Conservation (phyloP, 2,888 invertebrate species). For the Dynastes hyllus region DNA sequence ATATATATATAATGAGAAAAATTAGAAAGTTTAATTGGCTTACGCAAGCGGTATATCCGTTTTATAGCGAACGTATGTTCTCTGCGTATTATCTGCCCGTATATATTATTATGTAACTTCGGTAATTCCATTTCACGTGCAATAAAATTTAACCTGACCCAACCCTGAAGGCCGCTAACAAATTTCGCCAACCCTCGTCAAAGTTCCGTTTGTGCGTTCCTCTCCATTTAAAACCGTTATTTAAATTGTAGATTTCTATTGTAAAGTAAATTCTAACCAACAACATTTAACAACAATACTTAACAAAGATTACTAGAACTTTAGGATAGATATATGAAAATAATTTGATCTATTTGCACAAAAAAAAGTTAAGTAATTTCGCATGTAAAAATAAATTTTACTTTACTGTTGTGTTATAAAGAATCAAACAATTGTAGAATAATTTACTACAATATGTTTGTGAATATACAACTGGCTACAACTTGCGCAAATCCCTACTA, state of each 20-base stretch:
- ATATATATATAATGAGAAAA: slow-evolving; percentile 1
- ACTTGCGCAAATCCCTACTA: too few species aligned
- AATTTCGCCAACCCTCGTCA: slow-evolving; percentile 41
- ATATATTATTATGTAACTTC: slow-evolving; percentile 43
- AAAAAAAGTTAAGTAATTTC: too few species aligned
- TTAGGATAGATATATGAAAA: too few species aligned
- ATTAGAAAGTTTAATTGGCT: slow-evolving; percentile 38
- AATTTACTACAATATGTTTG: too few species aligned
- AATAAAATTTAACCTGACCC: slow-evolving; percentile 33
- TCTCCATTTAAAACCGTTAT: slow-evolving; percentile 12
- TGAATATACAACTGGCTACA: too few species aligned
- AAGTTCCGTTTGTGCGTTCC: slow-evolving; percentile 27
- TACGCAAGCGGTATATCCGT: background rate
- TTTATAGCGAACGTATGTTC: slow-evolving; percentile 2
- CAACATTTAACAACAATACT: background rate
- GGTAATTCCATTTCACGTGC: slow-evolving; percentile 35
- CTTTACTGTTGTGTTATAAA: too few species aligned
- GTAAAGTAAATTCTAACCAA: background rate
- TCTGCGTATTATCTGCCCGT: slow-evolving; percentile 37
- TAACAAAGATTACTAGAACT: too few species aligned
- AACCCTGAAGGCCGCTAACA: slow-evolving; percentile 32
- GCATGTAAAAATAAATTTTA: too few species aligned
- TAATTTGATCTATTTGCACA: too few species aligned
- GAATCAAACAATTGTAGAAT: too few species aligned
- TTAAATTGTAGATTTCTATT: slow-evolving; percentile 24